Conservation (phyloP, 2,113 vertebrate genomes). For the Ivindomyrus marchei region DNA sequence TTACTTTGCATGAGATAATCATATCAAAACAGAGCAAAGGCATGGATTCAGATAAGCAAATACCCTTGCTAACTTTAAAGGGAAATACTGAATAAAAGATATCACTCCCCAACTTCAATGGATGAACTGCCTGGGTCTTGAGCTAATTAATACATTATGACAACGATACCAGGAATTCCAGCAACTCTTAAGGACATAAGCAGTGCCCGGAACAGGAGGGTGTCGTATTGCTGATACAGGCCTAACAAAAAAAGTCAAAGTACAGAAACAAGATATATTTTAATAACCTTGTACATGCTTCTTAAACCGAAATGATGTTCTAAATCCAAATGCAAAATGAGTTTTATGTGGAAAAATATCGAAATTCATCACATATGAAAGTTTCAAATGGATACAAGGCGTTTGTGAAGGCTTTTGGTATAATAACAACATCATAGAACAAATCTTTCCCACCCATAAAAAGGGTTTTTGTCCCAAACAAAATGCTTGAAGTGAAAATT, state of each 20-base stretch:
- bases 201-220: neutral
- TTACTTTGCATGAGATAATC: constrained; percentile 21
- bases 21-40: neutral
- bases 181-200: neutral
- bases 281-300: neutral
- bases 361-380: neutral
- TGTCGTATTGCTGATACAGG: neutral
- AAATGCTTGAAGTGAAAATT: neutral
- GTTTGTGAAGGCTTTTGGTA: neutral
- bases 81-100: neutral
- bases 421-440: neutral
- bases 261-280: neutral
- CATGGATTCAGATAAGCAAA: constrained; percentile 12
- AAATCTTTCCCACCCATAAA: neutral
- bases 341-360: neutral
- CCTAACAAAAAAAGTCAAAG: neutral
- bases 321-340: neutral
- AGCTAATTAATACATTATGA: neutral
- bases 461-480: neutral
- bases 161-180: neutral
- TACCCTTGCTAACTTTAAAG: neutral
- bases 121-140: neutral
- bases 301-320: neutral
- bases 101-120: neutral
- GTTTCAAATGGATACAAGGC: neutral